phyloP scores from a whole-genome alignment of 1,140 invertebrate species.

The Drosophila paulistorum region DNA sequence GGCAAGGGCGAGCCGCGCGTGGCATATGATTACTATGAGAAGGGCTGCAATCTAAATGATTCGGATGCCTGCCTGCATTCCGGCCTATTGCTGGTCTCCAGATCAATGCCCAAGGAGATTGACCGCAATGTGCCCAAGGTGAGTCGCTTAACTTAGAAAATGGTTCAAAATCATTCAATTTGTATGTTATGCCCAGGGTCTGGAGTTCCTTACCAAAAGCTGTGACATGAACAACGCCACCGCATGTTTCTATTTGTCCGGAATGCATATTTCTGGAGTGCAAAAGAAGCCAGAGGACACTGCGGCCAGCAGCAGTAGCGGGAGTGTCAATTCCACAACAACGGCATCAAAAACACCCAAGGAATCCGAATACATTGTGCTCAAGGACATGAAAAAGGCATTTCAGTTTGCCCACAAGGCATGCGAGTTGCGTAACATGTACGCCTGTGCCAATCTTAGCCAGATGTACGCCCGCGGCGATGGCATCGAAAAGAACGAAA shows the following conservation, averaged over 20 bases:
- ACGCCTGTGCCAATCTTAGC: conserved; percentile 93
- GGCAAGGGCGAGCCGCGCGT: conserved; percentile 84
- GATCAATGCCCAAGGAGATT: conserved; percentile 83
- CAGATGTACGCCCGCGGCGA: conserved; percentile 88
- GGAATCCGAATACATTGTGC: conserved; percentile 85
- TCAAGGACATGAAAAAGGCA: conserved; percentile 89
- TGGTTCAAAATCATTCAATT: conserved; percentile 6
- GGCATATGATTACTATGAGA: conserved; percentile 89
- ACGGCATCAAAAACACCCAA: conserved; percentile 34
- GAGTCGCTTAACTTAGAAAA: conserved; percentile 28
- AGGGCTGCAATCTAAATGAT: conserved; percentile 89
- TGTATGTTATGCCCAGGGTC: conserved; percentile 82
- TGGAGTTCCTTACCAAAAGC: conserved; percentile 88
- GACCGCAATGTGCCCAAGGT: conserved; percentile 85
- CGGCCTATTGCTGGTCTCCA: conserved; percentile 87
- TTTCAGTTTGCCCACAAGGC: conserved; percentile 89
- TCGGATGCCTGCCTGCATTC: conserved; percentile 89
- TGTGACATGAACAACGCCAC: conserved; percentile 88
- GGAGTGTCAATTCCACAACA: not conserved
- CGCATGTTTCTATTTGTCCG: conserved; percentile 92
- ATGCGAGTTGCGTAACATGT: conserved; percentile 91
- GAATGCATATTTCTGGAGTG: conserved; percentile 90
- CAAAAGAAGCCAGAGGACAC: conserved; percentile 83
- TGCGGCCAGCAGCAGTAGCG: conserved; percentile 63
- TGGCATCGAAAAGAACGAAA: conserved; percentile 88